These are phyloP conservation scores for Eptatretus burgeri DNA, from an alignment of 2,113 vertebrate species.

Conservation along the genomic window DNA sequence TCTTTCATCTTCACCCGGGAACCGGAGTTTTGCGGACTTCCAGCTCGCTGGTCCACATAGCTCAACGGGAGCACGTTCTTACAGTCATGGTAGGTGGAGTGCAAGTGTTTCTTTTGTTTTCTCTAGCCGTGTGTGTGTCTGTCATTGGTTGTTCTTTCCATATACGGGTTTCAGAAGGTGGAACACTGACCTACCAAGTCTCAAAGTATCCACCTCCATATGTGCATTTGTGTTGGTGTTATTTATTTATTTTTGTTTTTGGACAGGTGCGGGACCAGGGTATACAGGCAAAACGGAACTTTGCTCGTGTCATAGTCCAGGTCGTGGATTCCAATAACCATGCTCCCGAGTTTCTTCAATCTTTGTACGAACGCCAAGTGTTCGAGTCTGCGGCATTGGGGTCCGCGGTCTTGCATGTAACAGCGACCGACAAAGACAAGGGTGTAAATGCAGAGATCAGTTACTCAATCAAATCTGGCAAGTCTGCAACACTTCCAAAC, in stretches of 20 bases:
- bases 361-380: conserved; percentile 50
- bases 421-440: conserved; percentile 78
- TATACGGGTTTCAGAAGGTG: no score
- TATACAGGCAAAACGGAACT: conserved; percentile 61
- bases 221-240: no score
- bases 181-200: no score
- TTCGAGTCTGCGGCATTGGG: conserved; percentile 85
- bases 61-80: conserved; percentile 57
- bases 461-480: conserved; percentile 73
- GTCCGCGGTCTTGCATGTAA: conserved; percentile 64
- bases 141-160: no score
- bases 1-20: conserved; percentile 52
- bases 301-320: conserved; percentile 52
- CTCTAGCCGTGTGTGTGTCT: no score
- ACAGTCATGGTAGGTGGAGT: conserved; percentile 48
- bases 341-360: conserved; percentile 54
- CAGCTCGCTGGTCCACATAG: conserved; percentile 60
- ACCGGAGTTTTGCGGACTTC: conserved; percentile 40
- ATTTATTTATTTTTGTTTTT: conserved; percentile 4
- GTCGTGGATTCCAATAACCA: conserved; percentile 88
- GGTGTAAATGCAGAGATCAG: conserved; percentile 62
- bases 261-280: conserved; percentile 78
- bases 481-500: conserved; percentile 8
- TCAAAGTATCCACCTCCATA: no score
- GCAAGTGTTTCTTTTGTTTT: not conserved